Evolutionary conservation across 2,797 vertebrate species (phyloP).

Genomic region (Clarias platycephalus): DNA sequence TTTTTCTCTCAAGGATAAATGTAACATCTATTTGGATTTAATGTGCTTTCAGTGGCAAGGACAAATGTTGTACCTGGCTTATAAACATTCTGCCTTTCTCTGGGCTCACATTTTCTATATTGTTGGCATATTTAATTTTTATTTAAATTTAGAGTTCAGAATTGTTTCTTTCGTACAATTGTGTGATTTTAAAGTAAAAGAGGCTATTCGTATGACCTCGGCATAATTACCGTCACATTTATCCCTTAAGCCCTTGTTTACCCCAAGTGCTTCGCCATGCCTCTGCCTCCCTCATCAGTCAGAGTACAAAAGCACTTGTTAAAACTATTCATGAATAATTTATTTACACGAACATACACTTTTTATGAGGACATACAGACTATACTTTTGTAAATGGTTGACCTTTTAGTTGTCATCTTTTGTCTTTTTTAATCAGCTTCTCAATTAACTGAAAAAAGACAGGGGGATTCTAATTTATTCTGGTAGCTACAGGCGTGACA

Average conservation of each 20-base stretch:
- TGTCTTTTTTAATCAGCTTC: not conserved
- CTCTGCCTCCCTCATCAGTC: not conserved
- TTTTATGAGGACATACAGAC: not conserved
- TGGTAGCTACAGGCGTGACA: not conserved
- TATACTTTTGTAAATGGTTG: not conserved
- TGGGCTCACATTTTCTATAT: not conserved
- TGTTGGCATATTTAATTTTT: conserved; percentile 4
- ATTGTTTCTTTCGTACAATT: not conserved
- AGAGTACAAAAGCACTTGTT: not conserved
- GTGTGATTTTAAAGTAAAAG: not conserved
- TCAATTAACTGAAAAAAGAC: not conserved
- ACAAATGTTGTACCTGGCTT: not conserved
- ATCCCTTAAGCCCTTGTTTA: not conserved
- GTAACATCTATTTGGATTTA: not conserved
- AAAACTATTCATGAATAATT: conserved; percentile 11
- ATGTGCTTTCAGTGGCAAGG: not conserved
- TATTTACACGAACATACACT: not conserved
- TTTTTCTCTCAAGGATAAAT: conserved; percentile 39
- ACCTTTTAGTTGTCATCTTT: not conserved
- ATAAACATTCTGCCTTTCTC: not conserved
- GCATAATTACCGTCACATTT: conserved; percentile 8
- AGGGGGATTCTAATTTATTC: not conserved
- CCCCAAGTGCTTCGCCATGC: not conserved
- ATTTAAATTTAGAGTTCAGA: not conserved
- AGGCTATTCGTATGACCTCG: not conserved